Conservation (phyloP, 2,797 vertebrate genomes). For the Chelon labrosus region DNA sequence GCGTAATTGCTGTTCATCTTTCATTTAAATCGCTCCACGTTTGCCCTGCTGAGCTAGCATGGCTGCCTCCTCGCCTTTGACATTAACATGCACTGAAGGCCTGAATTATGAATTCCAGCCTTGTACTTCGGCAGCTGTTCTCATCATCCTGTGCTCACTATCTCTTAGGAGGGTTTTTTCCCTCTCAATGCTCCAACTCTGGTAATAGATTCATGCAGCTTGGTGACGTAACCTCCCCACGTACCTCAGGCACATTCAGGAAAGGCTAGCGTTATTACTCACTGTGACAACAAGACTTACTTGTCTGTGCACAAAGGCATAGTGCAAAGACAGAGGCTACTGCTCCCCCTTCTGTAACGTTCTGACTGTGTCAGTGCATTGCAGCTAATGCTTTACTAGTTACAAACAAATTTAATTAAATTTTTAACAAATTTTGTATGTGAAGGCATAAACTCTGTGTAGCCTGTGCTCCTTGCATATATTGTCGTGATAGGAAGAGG, state of each 20-base stretch:
- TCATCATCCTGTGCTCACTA: constrained; percentile 63
- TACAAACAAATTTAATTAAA: constrained; percentile 30
- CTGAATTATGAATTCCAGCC: constrained; percentile 78
- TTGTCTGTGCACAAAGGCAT: constrained; percentile 62
- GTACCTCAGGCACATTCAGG: constrained; percentile 71
- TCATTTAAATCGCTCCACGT: constrained; percentile 59
- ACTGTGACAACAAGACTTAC: constrained; percentile 74
- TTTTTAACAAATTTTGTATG: constrained; percentile 15
- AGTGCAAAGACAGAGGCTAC: constrained; percentile 49
- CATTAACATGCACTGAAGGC: constrained; percentile 67
- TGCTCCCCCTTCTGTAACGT: constrained; percentile 42
- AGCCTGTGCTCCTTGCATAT: constrained; percentile 1
- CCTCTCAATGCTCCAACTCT: constrained; percentile 52
- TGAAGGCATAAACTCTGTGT: neutral
- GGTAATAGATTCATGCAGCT: constrained; percentile 79
- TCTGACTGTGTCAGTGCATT: constrained; percentile 24
- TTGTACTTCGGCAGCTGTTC: constrained; percentile 78
- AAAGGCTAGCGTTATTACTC: constrained; percentile 77
- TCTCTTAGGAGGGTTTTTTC: constrained; percentile 61
- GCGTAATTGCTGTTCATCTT: constrained; percentile 70
- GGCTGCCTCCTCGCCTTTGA: constrained; percentile 66
- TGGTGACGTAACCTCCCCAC: constrained; percentile 73
- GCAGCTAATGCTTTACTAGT: constrained; percentile 22
- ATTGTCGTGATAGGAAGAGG: constrained; percentile 36
- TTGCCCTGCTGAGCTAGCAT: constrained; percentile 62